Evolutionary conservation across 2,888 invertebrate genomes (phyloP).

Genomic region (Apantesis nais): DNA sequence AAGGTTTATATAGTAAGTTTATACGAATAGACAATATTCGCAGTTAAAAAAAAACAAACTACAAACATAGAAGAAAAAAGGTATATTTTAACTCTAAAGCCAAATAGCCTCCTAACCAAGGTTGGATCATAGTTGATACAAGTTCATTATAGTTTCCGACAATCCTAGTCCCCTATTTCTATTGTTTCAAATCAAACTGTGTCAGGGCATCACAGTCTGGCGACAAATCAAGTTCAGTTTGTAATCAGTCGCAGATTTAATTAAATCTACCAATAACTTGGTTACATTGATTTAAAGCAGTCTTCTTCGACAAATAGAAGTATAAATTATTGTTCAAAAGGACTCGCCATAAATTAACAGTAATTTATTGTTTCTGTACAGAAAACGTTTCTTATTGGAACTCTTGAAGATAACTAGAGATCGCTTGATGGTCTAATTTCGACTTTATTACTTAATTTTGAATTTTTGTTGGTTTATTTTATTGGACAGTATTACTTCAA

Average conservation of each 20-base stretch:
- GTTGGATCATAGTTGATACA: background rate
- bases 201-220: background rate
- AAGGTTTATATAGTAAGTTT: too few relatives aligned
- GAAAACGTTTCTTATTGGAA: background rate
- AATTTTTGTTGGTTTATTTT: background rate
- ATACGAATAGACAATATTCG: too few relatives aligned
- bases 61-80: too few relatives aligned
- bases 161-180: background rate
- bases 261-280: slow-evolving; percentile 16
- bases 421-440: background rate
- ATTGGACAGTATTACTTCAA: background rate
- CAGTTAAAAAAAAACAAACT: too few relatives aligned
- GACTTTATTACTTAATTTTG: background rate
- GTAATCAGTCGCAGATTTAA: slow-evolving; percentile 17
- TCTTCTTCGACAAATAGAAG: slow-evolving; percentile 6
- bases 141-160: background rate
- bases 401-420: background rate
- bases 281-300: slow-evolving; percentile 18
- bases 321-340: slow-evolving; percentile 6
- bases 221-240: slow-evolving; percentile 7
- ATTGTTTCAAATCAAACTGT: slow-evolving; percentile 1
- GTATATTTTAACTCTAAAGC: too few relatives aligned
- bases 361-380: slow-evolving; percentile 14
- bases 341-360: background rate
- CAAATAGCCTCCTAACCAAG: too few relatives aligned